phyloP scores from a whole-genome alignment of 2,797 vertebrate genomes.

The Ibycter americanus region DNA sequence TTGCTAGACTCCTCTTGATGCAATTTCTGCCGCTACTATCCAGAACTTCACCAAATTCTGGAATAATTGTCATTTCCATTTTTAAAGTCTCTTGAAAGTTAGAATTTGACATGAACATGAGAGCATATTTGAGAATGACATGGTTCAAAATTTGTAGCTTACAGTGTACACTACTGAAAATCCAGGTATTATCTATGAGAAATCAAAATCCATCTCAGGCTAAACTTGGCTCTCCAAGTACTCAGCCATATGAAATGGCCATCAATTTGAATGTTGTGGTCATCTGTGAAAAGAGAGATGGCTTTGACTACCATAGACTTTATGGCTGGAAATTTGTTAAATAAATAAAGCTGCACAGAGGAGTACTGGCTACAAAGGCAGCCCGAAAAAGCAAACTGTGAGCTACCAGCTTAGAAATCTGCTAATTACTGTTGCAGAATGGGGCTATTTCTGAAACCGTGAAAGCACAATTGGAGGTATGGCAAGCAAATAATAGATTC shows the following conservation, averaged over 20 bases:
- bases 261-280: neutral
- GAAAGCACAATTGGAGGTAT: neutral
- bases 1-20: neutral
- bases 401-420: neutral
- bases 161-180: neutral
- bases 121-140: neutral
- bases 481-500: neutral
- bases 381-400: neutral
- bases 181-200: neutral
- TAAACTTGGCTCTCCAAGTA: neutral
- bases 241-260: neutral
- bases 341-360: neutral
- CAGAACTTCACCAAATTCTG: neutral
- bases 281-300: neutral
- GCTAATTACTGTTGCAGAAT: neutral
- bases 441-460: neutral
- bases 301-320: neutral
- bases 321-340: neutral
- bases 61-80: neutral
- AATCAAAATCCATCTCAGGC: neutral
- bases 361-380: neutral
- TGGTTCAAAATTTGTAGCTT: neutral
- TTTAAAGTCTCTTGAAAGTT: neutral
- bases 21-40: neutral
- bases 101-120: neutral